A percentile compares a stretch with the other conserved stretches of the same genome.
Evolutionary conservation across 2,797 vertebrate species (phyloP).

Genomic region (Pelobates cultripes): DNA sequence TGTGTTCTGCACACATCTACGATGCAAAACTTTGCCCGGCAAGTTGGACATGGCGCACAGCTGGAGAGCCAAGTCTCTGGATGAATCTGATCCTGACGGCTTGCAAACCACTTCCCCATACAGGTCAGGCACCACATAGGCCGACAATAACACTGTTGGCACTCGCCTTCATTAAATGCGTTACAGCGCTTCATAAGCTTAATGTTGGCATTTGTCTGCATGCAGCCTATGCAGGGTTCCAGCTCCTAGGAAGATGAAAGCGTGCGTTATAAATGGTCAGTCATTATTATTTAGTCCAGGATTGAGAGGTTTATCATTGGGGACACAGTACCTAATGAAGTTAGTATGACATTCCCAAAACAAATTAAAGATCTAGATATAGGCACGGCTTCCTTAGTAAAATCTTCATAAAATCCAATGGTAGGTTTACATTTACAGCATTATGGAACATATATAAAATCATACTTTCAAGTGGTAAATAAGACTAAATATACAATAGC

Average conservation of each 20-base stretch:
- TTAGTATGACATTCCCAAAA: too few relatives aligned
- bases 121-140: slow-evolving; percentile 97
- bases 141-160: slow-evolving; percentile 89
- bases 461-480: too few relatives aligned
- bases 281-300: too few relatives aligned
- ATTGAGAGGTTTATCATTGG: too few relatives aligned
- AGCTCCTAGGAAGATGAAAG: slow-evolving; percentile 75
- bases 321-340: too few relatives aligned
- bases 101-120: slow-evolving; percentile 95
- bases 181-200: slow-evolving; percentile 87
- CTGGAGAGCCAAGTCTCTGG: slow-evolving; percentile 93
- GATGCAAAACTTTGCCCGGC: slow-evolving; percentile 90
- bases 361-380: too few relatives aligned
- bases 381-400: too few relatives aligned
- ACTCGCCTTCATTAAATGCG: slow-evolving; percentile 73
- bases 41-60: slow-evolving; percentile 92
- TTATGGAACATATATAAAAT: too few relatives aligned
- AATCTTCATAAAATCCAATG: too few relatives aligned
- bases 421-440: too few relatives aligned
- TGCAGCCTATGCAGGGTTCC: slow-evolving; percentile 90
- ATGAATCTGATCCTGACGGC: slow-evolving; percentile 89
- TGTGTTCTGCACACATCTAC: slow-evolving; percentile 84
- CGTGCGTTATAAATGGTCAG: too few relatives aligned
- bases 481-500: too few relatives aligned
- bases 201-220: slow-evolving; percentile 84